phyloP scores from a whole-genome alignment of 2,797 vertebrate genomes.

The Lagodon rhomboides region DNA sequence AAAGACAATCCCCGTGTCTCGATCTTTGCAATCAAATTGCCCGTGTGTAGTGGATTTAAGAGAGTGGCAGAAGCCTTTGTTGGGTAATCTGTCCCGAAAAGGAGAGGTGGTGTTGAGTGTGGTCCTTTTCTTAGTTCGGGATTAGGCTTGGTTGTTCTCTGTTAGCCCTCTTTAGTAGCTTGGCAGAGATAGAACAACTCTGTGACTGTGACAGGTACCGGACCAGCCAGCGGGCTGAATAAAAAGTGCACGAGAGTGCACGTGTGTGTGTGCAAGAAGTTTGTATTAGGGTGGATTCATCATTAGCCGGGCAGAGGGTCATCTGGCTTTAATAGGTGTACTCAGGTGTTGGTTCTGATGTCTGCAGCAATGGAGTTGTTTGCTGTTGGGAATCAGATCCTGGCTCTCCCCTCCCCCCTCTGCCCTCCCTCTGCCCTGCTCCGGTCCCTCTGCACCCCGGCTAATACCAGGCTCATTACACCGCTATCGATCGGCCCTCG shows the following conservation, averaged over 20 bases:
- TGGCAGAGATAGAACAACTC: conserved; percentile 60
- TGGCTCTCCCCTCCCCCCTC: conserved; percentile 56
- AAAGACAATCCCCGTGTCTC: conserved; percentile 75
- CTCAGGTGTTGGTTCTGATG: conserved; percentile 81
- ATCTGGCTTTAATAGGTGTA: conserved; percentile 79
- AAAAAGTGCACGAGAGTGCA: conserved; percentile 19
- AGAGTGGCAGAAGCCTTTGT: conserved; percentile 79
- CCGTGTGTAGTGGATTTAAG: conserved; percentile 80
- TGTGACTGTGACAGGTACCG: conserved; percentile 12
- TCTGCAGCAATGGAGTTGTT: conserved; percentile 76
- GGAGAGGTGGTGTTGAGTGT: conserved; percentile 79
- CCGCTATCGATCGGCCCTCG: conserved; percentile 78
- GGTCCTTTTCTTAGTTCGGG: conserved; percentile 76
- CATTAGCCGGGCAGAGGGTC: conserved; percentile 74
- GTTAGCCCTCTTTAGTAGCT: conserved; percentile 62
- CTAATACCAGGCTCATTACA: conserved; percentile 85
- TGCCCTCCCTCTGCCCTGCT: conserved; percentile 65
- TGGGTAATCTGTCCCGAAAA: conserved; percentile 80
- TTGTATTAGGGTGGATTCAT: conserved; percentile 59
- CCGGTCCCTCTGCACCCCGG: conserved; percentile 78
- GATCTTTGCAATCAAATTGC: conserved; percentile 82
- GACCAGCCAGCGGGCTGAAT: conserved; percentile 42
- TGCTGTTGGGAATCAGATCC: conserved; percentile 83
- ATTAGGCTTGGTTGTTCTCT: conserved; percentile 70
- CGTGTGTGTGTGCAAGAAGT: conserved; percentile 30